Percentiles rank a stretch among this genome's conserved stretches.
Conservation (phyloP, 2,888 invertebrate species). For the Machimus rusticus region DNA sequence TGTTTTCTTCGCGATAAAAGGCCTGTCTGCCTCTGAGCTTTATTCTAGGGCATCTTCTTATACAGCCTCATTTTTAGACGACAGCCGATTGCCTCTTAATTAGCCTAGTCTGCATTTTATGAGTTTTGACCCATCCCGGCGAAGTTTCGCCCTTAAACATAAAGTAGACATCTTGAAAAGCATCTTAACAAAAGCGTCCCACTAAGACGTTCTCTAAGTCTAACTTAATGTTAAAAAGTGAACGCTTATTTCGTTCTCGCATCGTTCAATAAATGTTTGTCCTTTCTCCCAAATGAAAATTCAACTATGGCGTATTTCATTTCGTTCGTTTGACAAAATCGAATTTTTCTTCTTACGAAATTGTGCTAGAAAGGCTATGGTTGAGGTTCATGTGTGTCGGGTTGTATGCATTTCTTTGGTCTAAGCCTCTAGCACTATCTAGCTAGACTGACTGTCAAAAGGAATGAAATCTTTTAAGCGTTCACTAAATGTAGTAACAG, state of each 20-base stretch:
- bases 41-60: not conserved
- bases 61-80: not conserved
- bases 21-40: not conserved
- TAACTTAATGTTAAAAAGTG: not conserved
- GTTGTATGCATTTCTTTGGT: not conserved
- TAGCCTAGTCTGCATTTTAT: not conserved
- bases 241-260: not conserved
- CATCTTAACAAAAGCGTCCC: not conserved
- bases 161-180: not conserved
- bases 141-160: not conserved
- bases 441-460: not conserved
- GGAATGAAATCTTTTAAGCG: not conserved
- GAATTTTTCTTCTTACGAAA: not conserved
- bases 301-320: not conserved
- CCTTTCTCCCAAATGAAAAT: not conserved
- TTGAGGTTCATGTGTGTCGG: not conserved
- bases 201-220: not conserved
- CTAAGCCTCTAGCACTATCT: not conserved
- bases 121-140: not conserved
- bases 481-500: not conserved
- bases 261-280: not conserved
- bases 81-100: not conserved
- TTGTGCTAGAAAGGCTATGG: not conserved
- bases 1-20: not conserved
- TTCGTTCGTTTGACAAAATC: not conserved